A percentile compares a stretch with the other conserved stretches of the same genome.
These are phyloP conservation scores for Clarias platycephalus DNA, from an alignment of 2,797 vertebrate genomes.

Conservation along the genomic window DNA sequence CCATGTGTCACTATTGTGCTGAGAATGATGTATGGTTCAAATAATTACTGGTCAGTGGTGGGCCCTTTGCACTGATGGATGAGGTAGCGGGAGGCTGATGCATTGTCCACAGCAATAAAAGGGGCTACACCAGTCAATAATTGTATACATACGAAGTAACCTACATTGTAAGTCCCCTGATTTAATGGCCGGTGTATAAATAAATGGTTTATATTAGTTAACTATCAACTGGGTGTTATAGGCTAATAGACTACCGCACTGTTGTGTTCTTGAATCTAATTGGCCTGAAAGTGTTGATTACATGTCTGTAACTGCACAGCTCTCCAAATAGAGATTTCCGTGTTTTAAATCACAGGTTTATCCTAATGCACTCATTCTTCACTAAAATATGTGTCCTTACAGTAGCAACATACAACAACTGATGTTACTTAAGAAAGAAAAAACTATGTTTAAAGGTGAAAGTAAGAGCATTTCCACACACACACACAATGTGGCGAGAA, in stretches of 20 bases:
- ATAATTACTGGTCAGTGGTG: constrained; percentile 28
- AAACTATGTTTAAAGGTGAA: too few species aligned
- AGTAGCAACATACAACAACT: background rate
- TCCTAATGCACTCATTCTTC: background rate
- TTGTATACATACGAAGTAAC: background rate
- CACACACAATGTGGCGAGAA: too few species aligned
- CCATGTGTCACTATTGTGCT: constrained; percentile 16
- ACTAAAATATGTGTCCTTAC: background rate
- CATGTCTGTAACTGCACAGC: background rate
- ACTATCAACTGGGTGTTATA: background rate
- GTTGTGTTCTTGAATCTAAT: background rate
- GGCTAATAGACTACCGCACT: background rate
- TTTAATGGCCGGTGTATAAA: background rate
- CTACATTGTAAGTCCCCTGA: background rate
- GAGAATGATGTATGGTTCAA: constrained; percentile 16
- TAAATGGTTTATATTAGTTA: background rate
- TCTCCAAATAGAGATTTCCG: background rate
- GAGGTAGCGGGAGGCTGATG: background rate
- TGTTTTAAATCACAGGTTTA: background rate
- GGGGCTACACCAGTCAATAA: background rate
- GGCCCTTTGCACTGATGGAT: constrained; percentile 18
- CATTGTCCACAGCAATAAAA: constrained; percentile 6
- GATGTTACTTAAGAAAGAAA: background rate
- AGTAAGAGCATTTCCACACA: too few species aligned
- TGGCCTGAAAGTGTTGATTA: background rate